These are phyloP conservation scores for Pyxicephalus adspersus DNA, from an alignment of 2,113 vertebrate genomes.

Conservation along the genomic window DNA sequence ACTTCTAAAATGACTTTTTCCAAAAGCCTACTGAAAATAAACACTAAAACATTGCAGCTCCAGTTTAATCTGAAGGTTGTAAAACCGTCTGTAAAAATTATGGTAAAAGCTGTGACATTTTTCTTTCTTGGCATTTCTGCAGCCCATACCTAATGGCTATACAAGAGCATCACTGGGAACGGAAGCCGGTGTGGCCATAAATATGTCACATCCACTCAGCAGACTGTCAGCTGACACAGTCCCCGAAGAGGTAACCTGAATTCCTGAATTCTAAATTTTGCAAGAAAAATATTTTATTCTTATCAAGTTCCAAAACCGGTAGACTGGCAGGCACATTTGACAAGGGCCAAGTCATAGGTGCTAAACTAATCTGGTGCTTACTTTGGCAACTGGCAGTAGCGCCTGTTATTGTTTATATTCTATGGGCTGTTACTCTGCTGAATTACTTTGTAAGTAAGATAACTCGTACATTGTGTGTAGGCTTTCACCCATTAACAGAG, in stretches of 20 bases:
- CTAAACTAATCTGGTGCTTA: constrained; percentile 30
- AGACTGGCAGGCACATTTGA: constrained; percentile 27
- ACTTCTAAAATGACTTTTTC: constrained; percentile 41
- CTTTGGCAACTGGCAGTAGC: constrained; percentile 6
- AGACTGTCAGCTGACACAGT: constrained; percentile 34
- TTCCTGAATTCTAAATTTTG: constrained; percentile 28
- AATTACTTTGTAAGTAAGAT: background rate
- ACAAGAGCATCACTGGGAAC: constrained; percentile 48
- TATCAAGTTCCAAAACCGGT: constrained; percentile 27
- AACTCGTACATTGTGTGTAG: background rate
- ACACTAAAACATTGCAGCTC: constrained; percentile 36
- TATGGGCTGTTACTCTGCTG: constrained; percentile 1
- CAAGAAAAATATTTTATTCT: constrained; percentile 48
- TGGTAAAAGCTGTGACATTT: constrained; percentile 33
- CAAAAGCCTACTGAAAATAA: constrained; percentile 42
- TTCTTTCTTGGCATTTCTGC: constrained; percentile 45
- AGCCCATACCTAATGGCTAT: constrained; percentile 44
- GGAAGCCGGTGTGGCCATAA: constrained; percentile 48
- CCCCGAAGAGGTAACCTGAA: constrained; percentile 20
- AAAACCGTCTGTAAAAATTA: constrained; percentile 49
- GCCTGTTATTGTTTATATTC: constrained; percentile 9
- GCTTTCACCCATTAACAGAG: background rate
- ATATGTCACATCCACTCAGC: constrained; percentile 52
- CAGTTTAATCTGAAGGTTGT: constrained; percentile 44
- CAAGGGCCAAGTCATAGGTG: constrained; percentile 31